Evolutionary conservation across 2,113 vertebrate species (phyloP).

Genomic region (Pipa parva): DNA sequence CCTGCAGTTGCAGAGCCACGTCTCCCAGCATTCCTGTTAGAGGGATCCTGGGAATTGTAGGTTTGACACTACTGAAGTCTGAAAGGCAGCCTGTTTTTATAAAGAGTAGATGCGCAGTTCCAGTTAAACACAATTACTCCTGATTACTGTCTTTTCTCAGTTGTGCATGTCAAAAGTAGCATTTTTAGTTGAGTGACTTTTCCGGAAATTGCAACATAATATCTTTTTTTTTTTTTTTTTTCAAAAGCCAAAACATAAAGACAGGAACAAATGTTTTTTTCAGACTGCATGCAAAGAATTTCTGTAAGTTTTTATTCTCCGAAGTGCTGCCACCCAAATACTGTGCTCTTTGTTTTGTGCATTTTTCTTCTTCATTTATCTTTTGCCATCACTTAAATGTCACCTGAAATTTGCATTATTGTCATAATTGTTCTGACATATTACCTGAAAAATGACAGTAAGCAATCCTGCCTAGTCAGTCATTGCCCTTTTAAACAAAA

Average conservation of each 20-base stretch:
- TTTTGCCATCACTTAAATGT: background rate
- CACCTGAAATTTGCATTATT: background rate
- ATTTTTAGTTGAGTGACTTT: conserved; percentile 32
- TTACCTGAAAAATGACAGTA: too few species aligned
- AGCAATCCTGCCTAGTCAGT: too few species aligned
- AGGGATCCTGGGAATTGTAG: too few species aligned
- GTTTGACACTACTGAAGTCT: too few species aligned
- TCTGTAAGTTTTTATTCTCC: background rate
- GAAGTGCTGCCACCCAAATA: background rate
- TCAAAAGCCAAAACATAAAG: conserved; percentile 18
- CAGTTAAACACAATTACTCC: too few species aligned
- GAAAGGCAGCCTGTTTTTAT: too few species aligned
- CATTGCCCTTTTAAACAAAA: too few species aligned
- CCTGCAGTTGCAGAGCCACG: too few species aligned
- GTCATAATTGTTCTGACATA: too few species aligned
- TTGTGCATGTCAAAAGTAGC: conserved; percentile 16
- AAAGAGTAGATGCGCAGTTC: too few species aligned
- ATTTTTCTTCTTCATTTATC: background rate
- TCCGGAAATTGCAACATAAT: conserved; percentile 33
- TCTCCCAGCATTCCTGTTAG: too few species aligned
- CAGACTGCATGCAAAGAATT: background rate
- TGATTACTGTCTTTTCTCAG: too few species aligned
- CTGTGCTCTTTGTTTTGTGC: background rate
- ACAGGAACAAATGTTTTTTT: background rate
- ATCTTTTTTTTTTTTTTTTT: conserved; percentile 22